These are phyloP conservation scores for Balearica regulorum DNA, from an alignment of 2,797 vertebrate genomes.

Conservation along the genomic window DNA sequence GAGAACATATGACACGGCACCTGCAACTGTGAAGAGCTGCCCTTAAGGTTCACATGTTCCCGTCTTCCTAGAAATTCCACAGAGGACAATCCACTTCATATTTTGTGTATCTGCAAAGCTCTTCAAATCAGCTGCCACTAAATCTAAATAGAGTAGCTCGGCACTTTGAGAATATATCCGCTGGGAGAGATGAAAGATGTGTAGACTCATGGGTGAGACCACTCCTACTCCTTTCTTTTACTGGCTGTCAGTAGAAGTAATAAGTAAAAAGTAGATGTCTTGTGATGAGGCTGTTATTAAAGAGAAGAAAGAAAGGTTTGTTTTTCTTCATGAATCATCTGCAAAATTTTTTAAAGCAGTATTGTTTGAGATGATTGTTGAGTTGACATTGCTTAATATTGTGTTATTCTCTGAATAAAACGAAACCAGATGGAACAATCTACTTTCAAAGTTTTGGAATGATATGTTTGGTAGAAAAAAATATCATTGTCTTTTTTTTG, in stretches of 20 bases:
- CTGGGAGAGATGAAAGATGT: background rate
- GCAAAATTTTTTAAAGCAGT: background rate
- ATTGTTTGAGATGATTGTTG: background rate
- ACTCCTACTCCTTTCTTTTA: conserved; percentile 3
- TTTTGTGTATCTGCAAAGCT: background rate
- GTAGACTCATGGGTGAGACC: background rate
- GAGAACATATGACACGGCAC: background rate
- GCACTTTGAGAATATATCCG: background rate
- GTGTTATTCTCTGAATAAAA: background rate
- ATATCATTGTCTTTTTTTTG: background rate
- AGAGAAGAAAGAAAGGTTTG: background rate
- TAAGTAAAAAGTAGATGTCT: background rate
- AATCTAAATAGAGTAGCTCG: background rate
- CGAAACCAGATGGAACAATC: background rate
- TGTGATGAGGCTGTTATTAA: conserved; percentile 3
- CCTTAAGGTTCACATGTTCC: background rate
- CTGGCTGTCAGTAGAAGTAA: background rate
- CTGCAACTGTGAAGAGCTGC: background rate
- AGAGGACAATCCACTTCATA: background rate
- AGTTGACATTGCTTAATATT: background rate
- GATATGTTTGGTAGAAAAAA: background rate
- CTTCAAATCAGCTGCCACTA: background rate
- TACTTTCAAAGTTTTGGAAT: background rate
- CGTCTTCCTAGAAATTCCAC: background rate
- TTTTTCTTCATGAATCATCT: conserved; percentile 38